Base-by-base conservation (phyloP, 1,140 invertebrate species). In the Musca domestica region DNA sequence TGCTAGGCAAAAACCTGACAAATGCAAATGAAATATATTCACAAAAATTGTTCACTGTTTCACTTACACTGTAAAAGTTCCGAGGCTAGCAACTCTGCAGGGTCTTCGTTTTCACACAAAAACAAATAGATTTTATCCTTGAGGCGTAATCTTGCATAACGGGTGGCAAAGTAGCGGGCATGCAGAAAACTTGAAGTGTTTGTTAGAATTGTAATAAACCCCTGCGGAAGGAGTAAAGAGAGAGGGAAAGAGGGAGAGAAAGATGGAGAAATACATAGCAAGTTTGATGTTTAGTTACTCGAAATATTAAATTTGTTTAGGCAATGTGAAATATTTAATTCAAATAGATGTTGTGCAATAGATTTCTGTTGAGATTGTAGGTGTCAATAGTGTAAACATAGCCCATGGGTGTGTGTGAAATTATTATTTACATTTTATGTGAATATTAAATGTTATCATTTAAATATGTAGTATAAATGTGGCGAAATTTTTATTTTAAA, bases 81-180 rank as follows among this genome's bases (percentile, higher is more conserved):
- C 56, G 71, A 66, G 19, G 66, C 48, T 6, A 80, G 47, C n/a
- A 80, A 41, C 22, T 74, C 71, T 51, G 20, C 54, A 1, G 77
- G 77, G 64, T 68, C 65, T 69, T 80, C 77, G 27, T 74, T 65
- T n/a, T 76, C 77, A 41, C 76, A 80, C 19, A 80, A 64, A 69
- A 80, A 80, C 48, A 80, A 66, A 70, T 80, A 80, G 12, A 71
- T 68, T 64, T 80, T 80, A 68, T 80, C 77, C 69, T 80, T 80
- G 14, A 80, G 73, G 6, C 77, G 68, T 64, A 80, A 70, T 48
- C 73, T 71, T 15, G 77, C 72, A 34, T 78, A 75, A 1, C 77
- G 76, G 15, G 77, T 80, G 56, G 77, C 77, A 73, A 67, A 79
- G 49, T 80, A 80, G 14, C 77, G 76, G 7, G 76, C 74, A 27